Percentiles rank a stretch among this genome's conserved stretches.
Conservation (phyloP, 2,113 vertebrate species). For the Morone saxatilis region DNA sequence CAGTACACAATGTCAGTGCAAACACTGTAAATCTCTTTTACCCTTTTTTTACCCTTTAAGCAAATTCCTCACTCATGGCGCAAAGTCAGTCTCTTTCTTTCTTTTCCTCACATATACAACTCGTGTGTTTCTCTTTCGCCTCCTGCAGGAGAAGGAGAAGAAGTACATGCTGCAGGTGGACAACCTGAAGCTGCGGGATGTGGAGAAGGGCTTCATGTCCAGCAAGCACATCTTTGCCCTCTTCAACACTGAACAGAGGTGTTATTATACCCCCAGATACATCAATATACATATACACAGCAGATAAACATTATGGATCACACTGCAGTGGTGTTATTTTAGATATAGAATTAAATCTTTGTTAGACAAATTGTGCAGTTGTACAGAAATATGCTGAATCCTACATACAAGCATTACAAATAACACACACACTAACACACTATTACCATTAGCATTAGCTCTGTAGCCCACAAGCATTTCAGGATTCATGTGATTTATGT, state of each 20-base stretch:
- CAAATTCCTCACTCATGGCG: background rate
- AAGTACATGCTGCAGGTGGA: constrained; percentile 99
- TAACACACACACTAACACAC: background rate
- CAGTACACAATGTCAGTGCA: background rate
- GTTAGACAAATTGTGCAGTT: too few species aligned
- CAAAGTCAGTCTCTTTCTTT: constrained; percentile 16
- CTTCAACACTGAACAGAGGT: constrained; percentile 99
- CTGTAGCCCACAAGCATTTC: background rate
- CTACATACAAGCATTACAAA: background rate
- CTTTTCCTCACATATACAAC: background rate
- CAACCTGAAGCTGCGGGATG: constrained; percentile 95
- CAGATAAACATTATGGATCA: background rate
- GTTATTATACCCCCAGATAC: background rate
- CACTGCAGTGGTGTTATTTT: background rate
- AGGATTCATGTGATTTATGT: too few species aligned
- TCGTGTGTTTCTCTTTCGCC: constrained; percentile 61
- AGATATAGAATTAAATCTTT: too few species aligned
- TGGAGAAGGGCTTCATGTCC: constrained; percentile 99
- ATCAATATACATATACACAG: background rate
- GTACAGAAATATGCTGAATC: background rate
- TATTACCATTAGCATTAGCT: background rate
- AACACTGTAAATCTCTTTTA: constrained; percentile 10
- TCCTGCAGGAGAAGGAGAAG: constrained; percentile 95
- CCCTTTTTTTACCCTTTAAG: constrained; percentile 19
- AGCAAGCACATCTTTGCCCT: constrained; percentile 99